A percentile compares a stretch with the other conserved stretches of the same genome.
Conservation (phyloP, 1,140 invertebrate genomes). For the Acromyrmex echinatior region DNA sequence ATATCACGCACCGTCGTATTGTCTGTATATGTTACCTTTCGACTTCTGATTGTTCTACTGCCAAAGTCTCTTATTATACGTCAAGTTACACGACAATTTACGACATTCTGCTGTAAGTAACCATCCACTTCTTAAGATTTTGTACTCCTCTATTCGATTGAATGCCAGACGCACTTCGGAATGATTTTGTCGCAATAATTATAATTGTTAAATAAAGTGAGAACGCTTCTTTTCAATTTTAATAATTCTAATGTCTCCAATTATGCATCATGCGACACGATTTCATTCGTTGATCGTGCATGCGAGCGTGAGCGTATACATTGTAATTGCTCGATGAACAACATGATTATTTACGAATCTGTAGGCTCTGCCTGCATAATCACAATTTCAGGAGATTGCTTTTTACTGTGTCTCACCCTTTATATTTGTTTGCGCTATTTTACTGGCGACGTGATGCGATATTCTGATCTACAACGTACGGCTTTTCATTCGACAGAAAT, state of each 20-base stretch:
- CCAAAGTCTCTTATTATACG: conserved; percentile 75
- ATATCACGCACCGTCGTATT: conserved; percentile 55
- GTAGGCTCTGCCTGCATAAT: background rate
- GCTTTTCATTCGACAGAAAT: conserved; percentile 26
- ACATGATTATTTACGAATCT: background rate
- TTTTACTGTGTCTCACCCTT: background rate
- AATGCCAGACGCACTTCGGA: conserved; percentile 51
- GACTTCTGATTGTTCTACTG: conserved; percentile 74
- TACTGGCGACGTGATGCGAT: background rate
- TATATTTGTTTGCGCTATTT: conserved; percentile 4
- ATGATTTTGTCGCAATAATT: conserved; percentile 65
- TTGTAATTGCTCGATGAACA: background rate
- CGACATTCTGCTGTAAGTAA: conserved; percentile 65
- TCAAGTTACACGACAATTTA: conserved; percentile 51
- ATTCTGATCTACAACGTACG: background rate
- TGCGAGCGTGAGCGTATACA: background rate
- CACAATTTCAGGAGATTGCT: conserved; percentile 7
- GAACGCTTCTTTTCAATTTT: conserved; percentile 70
- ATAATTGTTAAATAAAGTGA: conserved; percentile 67
- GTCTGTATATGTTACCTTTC: conserved; percentile 67
- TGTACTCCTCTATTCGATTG: conserved; percentile 67
- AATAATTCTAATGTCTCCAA: conserved; percentile 32
- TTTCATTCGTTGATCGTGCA: background rate
- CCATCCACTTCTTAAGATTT: conserved; percentile 69
- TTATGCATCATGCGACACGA: conserved; percentile 32